Base-by-base conservation (phyloP, 2,888 invertebrate genomes). In the Drosophila helvetica region DNA sequence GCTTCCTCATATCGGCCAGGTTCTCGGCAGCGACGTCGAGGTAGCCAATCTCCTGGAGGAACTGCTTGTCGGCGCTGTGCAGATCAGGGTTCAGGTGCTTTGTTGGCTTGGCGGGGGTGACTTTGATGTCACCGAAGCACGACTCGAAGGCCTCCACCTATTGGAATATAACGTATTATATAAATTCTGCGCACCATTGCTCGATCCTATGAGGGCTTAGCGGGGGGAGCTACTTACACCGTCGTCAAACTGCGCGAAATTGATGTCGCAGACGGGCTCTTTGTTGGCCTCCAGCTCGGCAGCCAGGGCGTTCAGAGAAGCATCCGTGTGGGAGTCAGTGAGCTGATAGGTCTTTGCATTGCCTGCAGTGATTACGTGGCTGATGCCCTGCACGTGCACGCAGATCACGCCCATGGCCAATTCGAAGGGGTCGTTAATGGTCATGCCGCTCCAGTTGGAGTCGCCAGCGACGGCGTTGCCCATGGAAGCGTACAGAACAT, bases 401-500 rank as follows among this genome's bases (percentile, higher is more conserved):
- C 94, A 94, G 17, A 96, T 94, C 2, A 95, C 93, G 42, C 94
- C 95, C 90, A 96, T 94, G n/a, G 96, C 95, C 53, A 95, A 93
- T 68, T 93, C 92, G 82, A 97, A 96, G 1, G 96, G 96, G 92
- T 96, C 94, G 6, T 91, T 92, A 46, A 96, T 93, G 61, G 92
- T 93, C 76, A 97, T 90, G 15, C 96, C 96, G 78, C 93, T 92
- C 96, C 96, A 96, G 77, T 94, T 93, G 15, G 94, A 93, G 83
- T 93, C 94, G 93, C 95, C 94, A 90, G 94, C 94, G n/a, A 95
- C 94, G 12, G 96, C 94, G 76, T 95, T 94, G 53, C 96, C 96
- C 73, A 96, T 92, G 56, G 94, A 92, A 63, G 95, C 95, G n/a
- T 95, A 94, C 75, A 95, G 94, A 7, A 96, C 93, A 90, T 96